Evolutionary conservation across 2,113 vertebrate species (phyloP), one percentile per base, ranked within the genome.

Genomic region (Scomber japonicus): DNA sequence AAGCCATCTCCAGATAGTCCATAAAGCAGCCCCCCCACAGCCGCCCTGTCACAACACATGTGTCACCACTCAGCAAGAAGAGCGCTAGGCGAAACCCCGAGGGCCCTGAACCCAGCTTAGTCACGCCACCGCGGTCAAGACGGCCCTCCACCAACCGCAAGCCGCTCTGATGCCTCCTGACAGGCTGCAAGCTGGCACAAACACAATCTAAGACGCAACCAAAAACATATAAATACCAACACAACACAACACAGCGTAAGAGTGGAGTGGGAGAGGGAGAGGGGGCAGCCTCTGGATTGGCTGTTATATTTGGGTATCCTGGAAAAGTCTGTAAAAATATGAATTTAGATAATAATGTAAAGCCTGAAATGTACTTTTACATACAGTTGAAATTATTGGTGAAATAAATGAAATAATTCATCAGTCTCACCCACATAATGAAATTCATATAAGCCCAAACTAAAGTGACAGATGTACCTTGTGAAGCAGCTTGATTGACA

Each of bases 21-120:
- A 24, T 81, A 82, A 85, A 64, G 87, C 77, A 71, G 82, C 73
- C 27, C 27, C 27, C 7, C 63, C 55, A 24, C 57, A 45, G 78
- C 84, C n/a, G 67, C 82, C 80, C 78, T 89, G 88, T 89, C 89
- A 89, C 82, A 88, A 88, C 88, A 85, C 75, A 82, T 86, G 89
- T 89, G 89, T 92, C 89, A 87, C 77, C 78, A 19, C 86, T 85
- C 85, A 69, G 78, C 76, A 40, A 70, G 73, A 75, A 54, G 76
- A 83, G 86, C 11, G 15, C 71, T 3, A 46, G 71, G 75, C 19
- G 35, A 80, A 84, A 71, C 71, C 82, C 84, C 3, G 17, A 68
- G 71, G 87, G 74, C 79, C 76, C 60, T 40, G 76, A 72, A 71
- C 81, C 60, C 83, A 54, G 72, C 78, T 78, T 85, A 88, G 84